Evolutionary conservation across 2,113 vertebrate species (phyloP).

Genomic region (Lagenorhynchus albirostris): DNA sequence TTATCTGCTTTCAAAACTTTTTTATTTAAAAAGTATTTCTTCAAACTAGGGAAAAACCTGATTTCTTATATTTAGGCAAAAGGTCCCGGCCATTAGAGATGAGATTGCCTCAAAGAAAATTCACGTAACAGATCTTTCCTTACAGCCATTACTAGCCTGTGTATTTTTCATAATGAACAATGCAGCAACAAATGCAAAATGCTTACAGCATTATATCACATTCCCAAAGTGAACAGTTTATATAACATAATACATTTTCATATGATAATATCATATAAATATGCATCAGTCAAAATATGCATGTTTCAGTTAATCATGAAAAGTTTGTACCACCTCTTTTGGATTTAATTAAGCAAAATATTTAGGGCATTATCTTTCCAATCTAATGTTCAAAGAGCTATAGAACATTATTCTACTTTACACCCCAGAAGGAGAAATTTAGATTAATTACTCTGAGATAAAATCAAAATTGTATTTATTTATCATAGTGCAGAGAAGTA

Average conservation of each 20-base stretch:
- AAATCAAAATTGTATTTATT: constrained; percentile 60
- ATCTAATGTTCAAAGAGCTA: constrained; percentile 70
- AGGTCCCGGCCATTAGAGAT: constrained; percentile 59
- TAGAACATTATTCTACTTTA: constrained; percentile 70
- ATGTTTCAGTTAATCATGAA: constrained; percentile 90
- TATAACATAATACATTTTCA: constrained; percentile 88
- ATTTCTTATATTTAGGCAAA: constrained; percentile 54
- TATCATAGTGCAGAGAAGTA: constrained; percentile 16
- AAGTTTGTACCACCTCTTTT: constrained; percentile 83
- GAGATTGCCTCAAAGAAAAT: constrained; percentile 52
- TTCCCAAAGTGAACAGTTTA: constrained; percentile 84
- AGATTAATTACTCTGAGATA: constrained; percentile 61
- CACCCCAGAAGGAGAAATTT: constrained; percentile 67
- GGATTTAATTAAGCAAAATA: constrained; percentile 83
- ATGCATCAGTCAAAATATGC: constrained; percentile 82
- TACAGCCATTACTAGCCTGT: constrained; percentile 72
- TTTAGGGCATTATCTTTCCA: constrained; percentile 68
- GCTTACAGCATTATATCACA: constrained; percentile 81
- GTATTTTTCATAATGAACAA: constrained; percentile 82
- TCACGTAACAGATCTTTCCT: constrained; percentile 67
- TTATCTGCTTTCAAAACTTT: neutral
- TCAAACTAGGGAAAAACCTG: constrained; percentile 1
- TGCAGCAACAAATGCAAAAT: constrained; percentile 78
- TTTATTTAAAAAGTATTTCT: constrained; percentile 13
- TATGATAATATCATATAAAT: constrained; percentile 85